A percentile compares a stretch with the other conserved stretches of the same genome.
These are phyloP conservation scores for Nothoprocta perdicaria DNA, from an alignment of 2,113 vertebrate genomes.

Conservation along the genomic window DNA sequence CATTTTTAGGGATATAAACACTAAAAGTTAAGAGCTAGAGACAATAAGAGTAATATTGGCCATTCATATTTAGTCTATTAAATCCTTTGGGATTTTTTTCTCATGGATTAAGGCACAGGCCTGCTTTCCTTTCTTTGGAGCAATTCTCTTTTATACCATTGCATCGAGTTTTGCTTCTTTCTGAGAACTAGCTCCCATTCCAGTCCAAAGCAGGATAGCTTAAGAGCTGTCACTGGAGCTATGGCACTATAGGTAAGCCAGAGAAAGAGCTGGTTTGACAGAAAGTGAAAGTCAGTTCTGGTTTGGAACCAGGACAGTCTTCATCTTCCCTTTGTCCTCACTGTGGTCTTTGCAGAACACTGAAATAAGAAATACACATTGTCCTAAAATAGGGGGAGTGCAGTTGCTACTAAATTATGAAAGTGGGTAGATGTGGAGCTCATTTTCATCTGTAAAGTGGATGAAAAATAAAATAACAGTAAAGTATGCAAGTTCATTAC, in stretches of 20 bases:
- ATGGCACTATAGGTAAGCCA: background rate
- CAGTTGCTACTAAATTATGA: background rate
- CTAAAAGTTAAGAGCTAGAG: background rate
- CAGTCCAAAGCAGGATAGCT: background rate
- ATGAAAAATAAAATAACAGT: background rate
- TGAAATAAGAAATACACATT: background rate
- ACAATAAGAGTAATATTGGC: background rate
- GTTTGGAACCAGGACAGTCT: background rate
- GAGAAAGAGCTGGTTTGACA: conserved; percentile 2
- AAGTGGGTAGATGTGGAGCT: background rate
- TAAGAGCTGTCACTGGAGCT: background rate
- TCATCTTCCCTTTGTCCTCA: background rate
- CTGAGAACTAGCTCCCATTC: background rate
- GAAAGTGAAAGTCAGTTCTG: background rate
- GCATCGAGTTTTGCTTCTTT: background rate
- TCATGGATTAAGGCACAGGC: background rate
- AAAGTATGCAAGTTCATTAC: background rate
- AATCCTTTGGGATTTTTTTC: background rate
- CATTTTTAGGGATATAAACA: background rate
- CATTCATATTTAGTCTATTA: background rate
- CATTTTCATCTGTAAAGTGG: background rate
- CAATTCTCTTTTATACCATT: background rate
- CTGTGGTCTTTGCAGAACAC: background rate
- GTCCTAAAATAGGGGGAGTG: background rate
- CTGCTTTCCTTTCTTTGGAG: background rate